phyloP scores from a whole-genome alignment of 2,888 invertebrate species.

The Alloscopus bannaensis region DNA sequence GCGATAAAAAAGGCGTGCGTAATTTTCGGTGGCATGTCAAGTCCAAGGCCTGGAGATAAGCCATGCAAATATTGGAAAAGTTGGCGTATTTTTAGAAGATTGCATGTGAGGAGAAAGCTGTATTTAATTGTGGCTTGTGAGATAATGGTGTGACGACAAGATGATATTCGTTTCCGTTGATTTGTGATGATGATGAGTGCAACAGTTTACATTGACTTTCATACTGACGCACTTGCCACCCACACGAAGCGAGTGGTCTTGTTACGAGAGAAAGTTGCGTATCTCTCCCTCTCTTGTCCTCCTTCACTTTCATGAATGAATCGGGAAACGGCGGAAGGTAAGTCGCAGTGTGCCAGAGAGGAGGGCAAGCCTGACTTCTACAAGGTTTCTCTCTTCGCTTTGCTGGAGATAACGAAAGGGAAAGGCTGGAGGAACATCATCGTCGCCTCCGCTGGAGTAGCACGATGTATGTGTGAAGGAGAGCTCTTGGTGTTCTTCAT shows the following conservation, averaged over 20 bases:
- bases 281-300: not conserved
- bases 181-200: constrained; percentile 37
- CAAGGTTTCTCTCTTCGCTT: no score
- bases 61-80: no score
- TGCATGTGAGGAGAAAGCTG: no score
- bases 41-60: no score
- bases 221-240: constrained; percentile 70
- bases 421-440: not conserved
- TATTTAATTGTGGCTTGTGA: not conserved
- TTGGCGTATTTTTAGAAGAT: no score
- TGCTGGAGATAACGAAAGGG: not conserved
- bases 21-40: no score
- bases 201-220: constrained; percentile 47
- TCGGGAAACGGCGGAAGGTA: not conserved
- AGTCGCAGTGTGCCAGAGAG: not conserved
- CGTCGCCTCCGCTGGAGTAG: not conserved
- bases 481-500: constrained; percentile 45
- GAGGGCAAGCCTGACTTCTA: not conserved
- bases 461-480: not conserved
- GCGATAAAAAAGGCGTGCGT: no score
- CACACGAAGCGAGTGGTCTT: constrained; percentile 50
- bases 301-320: constrained; percentile 29
- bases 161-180: not conserved
- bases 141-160: not conserved
- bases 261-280: not conserved